These are phyloP conservation scores for Drosophila nr. perissopoda DNA, from an alignment of 2,888 invertebrate species.

Conservation along the genomic window DNA sequence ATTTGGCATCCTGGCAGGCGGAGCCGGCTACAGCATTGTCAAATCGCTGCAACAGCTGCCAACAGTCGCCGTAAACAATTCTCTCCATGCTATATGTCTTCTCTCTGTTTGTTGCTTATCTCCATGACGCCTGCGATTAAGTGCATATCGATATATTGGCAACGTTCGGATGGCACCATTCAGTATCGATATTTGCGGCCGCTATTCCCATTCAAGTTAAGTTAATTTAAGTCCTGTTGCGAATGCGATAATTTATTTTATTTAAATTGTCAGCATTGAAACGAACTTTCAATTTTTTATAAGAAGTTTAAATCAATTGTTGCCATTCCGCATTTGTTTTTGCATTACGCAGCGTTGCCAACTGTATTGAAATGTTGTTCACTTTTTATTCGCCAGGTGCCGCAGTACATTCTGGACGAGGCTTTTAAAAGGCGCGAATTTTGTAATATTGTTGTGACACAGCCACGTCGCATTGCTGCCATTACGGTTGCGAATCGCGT, in stretches of 20 bases:
- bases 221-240: not conserved
- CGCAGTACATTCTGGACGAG: conserved; percentile 96
- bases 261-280: not conserved
- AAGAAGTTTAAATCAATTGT: not conserved
- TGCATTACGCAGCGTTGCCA: not conserved
- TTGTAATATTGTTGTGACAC: conserved; percentile 96
- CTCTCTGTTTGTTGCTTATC: not conserved
- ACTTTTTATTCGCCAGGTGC: conserved; percentile 86
- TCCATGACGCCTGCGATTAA: not conserved
- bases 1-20: conserved; percentile 41
- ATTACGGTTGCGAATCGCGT: conserved; percentile 95
- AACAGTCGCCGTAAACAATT: conserved; percentile 56
- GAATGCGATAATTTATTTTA: not conserved
- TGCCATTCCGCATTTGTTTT: not conserved
- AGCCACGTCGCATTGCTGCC: conserved; percentile 97
- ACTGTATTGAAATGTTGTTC: not conserved
- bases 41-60: conserved; percentile 55
- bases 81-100: conserved; percentile 42
- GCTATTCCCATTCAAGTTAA: not conserved
- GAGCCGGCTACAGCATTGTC: conserved; percentile 18
- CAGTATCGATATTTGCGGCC: not conserved
- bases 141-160: not conserved
- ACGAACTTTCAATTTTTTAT: not conserved
- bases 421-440: conserved; percentile 87
- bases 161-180: not conserved